phyloP scores from a whole-genome alignment of 2,888 invertebrate genomes.

The Drosophila melanosoma region DNA sequence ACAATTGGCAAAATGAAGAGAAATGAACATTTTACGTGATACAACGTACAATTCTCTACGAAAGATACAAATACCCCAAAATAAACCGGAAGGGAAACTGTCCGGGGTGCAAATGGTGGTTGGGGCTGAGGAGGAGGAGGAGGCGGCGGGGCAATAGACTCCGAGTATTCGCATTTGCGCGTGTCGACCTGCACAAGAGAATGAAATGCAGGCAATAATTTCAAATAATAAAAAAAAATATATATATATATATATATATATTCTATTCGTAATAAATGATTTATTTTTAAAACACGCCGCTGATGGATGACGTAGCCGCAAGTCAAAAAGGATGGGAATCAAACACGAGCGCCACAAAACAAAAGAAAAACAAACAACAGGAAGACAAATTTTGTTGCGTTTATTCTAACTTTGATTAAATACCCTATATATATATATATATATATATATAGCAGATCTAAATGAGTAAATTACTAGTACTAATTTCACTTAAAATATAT shows the following conservation, averaged over 20 bases:
- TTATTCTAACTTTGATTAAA: neutral
- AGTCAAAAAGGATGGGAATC: constrained; percentile 32
- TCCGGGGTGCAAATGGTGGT: neutral
- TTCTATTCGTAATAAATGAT: constrained; percentile 37
- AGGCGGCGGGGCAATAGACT: constrained; percentile 4
- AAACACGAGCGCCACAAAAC: constrained; percentile 38
- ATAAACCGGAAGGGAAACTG: constrained; percentile 1
- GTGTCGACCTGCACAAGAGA: constrained; percentile 42
- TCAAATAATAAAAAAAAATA: constrained; percentile 27
- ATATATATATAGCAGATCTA: neutral
- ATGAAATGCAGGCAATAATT: constrained; percentile 38
- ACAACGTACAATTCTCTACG: constrained; percentile 8
- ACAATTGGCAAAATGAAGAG: constrained; percentile 48
- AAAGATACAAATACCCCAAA: constrained; percentile 9
- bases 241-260: neutral
- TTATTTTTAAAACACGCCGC: constrained; percentile 65
- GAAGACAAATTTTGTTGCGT: neutral
- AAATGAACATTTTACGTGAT: constrained; percentile 64
- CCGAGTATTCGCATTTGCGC: constrained; percentile 33
- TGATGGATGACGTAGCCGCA: constrained; percentile 53
- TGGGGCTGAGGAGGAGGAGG: neutral
- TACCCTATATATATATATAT: constrained; percentile 4
- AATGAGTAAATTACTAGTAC: neutral
- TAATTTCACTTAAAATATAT: neutral
- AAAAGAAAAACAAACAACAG: constrained; percentile 16